A percentile compares a stretch with the other conserved stretches of the same genome.
Evolutionary conservation across 2,797 vertebrate genomes (phyloP).

Genomic region (Chelon auratus): DNA sequence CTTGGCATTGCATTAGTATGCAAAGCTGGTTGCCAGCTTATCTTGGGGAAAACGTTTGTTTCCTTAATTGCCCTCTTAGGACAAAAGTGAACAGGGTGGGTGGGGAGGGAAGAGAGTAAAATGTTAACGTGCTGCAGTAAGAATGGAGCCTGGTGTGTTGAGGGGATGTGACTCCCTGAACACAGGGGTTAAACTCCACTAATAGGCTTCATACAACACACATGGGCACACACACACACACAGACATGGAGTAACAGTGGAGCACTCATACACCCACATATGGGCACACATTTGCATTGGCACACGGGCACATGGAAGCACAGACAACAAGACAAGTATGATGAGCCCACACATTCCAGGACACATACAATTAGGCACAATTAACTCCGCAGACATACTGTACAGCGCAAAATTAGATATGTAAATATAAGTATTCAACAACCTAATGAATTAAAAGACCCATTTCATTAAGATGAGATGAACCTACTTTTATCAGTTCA

Average conservation of each 20-base stretch:
- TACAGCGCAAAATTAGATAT: conserved; percentile 57
- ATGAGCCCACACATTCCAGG: conserved; percentile 66
- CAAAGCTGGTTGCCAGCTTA: conserved; percentile 92
- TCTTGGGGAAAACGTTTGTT: conserved; percentile 94
- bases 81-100: conserved; percentile 89
- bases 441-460: conserved; percentile 47
- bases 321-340: conserved; percentile 72
- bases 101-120: conserved; percentile 81
- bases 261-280: conserved; percentile 68
- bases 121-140: conserved; percentile 84
- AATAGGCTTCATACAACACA: conserved; percentile 80
- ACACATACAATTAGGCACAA: conserved; percentile 65
- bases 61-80: conserved; percentile 96
- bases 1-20: conserved; percentile 92
- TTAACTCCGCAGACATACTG: conserved; percentile 54
- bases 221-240: conserved; percentile 55
- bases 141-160: conserved; percentile 81
- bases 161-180: conserved; percentile 81
- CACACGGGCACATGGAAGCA: conserved; percentile 62
- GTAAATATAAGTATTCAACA: conserved; percentile 46
- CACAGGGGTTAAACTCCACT: conserved; percentile 84
- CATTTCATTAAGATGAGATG: conserved; percentile 25
- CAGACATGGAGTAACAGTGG: conserved; percentile 52
- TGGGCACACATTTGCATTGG: conserved; percentile 67
- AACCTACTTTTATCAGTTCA: conserved; percentile 19